Conservation (phyloP, 53 echinoderm and acorn worm species). For the Antedon mediterranea region DNA sequence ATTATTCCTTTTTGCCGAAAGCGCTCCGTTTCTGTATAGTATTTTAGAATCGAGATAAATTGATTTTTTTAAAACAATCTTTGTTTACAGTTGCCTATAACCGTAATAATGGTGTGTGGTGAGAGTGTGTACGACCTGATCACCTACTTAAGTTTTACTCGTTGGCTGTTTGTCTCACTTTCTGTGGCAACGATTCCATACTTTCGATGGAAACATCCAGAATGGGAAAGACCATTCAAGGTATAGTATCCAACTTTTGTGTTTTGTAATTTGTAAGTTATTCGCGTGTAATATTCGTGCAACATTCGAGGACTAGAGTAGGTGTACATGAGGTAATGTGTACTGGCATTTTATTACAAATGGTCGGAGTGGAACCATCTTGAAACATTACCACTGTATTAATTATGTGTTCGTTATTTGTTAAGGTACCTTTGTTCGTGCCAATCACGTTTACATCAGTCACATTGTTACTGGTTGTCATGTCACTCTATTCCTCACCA, state of each 20-base stretch:
- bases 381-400: too few species aligned
- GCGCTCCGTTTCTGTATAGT: too few species aligned
- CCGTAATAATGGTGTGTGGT: slow-evolving; percentile 45
- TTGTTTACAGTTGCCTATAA: slow-evolving; percentile 51
- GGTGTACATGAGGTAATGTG: too few species aligned
- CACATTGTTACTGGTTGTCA: not conserved
- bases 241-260: slow-evolving; percentile 11
- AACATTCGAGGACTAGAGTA: too few species aligned
- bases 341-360: too few species aligned
- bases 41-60: too few species aligned
- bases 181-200: slow-evolving; percentile 63
- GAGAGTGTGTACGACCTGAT: slow-evolving; percentile 53
- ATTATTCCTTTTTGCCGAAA: too few species aligned
- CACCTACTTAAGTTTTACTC: slow-evolving; percentile 75
- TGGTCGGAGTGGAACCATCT: too few species aligned
- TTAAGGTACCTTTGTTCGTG: not conserved
- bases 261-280: too few species aligned
- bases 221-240: slow-evolving; percentile 57
- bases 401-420: too few species aligned
- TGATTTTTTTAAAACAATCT: too few species aligned
- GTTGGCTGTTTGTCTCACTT: slow-evolving; percentile 66
- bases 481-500: not conserved
- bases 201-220: slow-evolving; percentile 73
- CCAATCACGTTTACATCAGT: not conserved
- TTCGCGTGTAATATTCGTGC: too few species aligned